These are phyloP conservation scores for Callitettix versicolor DNA, from an alignment of 1,140 invertebrate genomes.

Conservation along the genomic window DNA sequence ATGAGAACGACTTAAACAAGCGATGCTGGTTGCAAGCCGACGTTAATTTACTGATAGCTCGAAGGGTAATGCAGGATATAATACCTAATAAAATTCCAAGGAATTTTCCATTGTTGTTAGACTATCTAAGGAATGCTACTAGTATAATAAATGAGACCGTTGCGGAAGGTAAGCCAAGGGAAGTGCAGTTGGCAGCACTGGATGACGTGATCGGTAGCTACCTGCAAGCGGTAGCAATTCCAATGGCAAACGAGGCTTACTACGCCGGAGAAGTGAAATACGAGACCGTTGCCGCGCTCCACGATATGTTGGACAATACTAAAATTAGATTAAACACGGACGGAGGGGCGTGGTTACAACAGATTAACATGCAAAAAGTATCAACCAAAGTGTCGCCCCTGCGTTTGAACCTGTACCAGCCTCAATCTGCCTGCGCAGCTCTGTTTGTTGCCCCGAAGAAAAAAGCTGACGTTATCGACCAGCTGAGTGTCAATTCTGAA, in stretches of 20 bases:
- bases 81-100: slow-evolving; percentile 17
- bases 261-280: slow-evolving; percentile 23
- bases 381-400: slow-evolving; percentile 15
- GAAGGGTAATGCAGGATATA: slow-evolving; percentile 19
- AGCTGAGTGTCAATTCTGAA: not conserved
- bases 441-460: not conserved
- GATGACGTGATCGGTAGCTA: slow-evolving; percentile 23
- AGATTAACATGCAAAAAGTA: slow-evolving; percentile 15
- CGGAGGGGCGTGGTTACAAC: slow-evolving; percentile 17
- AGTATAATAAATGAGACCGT: not conserved
- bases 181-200: not conserved
- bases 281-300: slow-evolving; percentile 5
- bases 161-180: not conserved
- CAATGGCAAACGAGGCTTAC: slow-evolving; percentile 20
- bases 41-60: slow-evolving; percentile 17
- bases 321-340: slow-evolving; percentile 18
- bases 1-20: not conserved
- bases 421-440: slow-evolving; percentile 13
- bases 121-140: slow-evolving; percentile 12
- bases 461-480: not conserved
- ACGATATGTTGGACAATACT: slow-evolving; percentile 10
- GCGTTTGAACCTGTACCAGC: slow-evolving; percentile 5
- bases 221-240: slow-evolving; percentile 16
- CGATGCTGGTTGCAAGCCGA: slow-evolving; percentile 1
- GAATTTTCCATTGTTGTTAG: slow-evolving; percentile 13